Base-by-base conservation (phyloP, 2,888 invertebrate genomes). In the Andrena bucephala region DNA sequence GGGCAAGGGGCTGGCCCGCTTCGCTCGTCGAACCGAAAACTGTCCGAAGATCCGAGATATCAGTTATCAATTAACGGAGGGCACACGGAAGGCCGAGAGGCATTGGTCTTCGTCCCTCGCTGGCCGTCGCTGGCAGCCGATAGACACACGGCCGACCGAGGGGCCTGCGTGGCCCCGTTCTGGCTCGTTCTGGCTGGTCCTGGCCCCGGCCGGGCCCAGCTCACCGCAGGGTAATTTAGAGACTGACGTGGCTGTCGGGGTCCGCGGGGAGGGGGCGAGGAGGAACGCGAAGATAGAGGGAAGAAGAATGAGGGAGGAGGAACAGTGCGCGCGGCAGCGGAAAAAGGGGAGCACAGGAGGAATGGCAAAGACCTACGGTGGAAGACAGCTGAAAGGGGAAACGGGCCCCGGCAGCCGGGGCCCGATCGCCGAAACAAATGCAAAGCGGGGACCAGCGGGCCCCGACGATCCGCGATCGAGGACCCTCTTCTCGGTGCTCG, bases 51-150 rank as follows among this genome's bases (percentile, higher is more conserved):
- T 92, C 77, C 80, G 85, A 91, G 92, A 93, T 93, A 93, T 92
- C 92, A 81, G 89, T 92, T 93, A 93, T 93, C 92, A 93, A 92
- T 93, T 93, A 92, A 93, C 91, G 71, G 66, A 60, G 89, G 89
- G 89, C 87, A 87, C 84, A 89, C 90, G 90, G 90, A 90, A 92
- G 90, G 87, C 85, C 83, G 84, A 86, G 71, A 90, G 82, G 86
- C 87, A 89, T 90, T 89, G 89, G 84, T 87, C 90, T 90, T 89
- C 89, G 90, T 90, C 72, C 65, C 36, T 67, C 74, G 71, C 73
- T 24, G 68, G 83, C 82, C 86, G 79, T 85, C 79, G 72, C 70
- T 84, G 83, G 73, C 85, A 85, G 77, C 72, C 73, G 85, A 79
- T 84, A 85, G 85, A 71, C 81, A 42, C 73, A 42, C 42, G 42